Evolutionary conservation across 2,113 vertebrate species (phyloP), one percentile per base, ranked within the genome.

Genomic region (Rousettus leschenaultii): DNA sequence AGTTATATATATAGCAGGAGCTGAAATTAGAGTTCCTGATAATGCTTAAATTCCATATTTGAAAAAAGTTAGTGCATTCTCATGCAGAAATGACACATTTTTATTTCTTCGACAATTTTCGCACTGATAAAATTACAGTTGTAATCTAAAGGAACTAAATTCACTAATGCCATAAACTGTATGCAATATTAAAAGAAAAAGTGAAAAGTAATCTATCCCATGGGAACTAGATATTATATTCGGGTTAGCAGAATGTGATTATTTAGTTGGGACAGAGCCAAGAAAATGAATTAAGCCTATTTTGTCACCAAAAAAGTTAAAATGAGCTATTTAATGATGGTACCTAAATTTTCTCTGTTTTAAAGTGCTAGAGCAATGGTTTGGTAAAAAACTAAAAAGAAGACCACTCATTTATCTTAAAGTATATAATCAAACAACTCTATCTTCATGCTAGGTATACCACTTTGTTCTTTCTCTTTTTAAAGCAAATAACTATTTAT

Each of bases 151-250:
- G 21, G 30, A 21, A 70, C 2, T 85, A 65, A 83, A 89, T 87
- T 89, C 53, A 71, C 9, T 55, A 57, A 40, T 61, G 45, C 19
- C 65, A 84, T 85, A 93, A 74, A 65, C 19, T 73, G 74, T 38
- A 85, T 15, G 12, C 8, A 79, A 33, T 65, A 90, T 74, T 92
- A 87, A 86, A 95, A 89, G 61, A 65, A 92, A 66, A 97, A n/a
- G 16, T 57, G 33, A 73, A 96, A 93, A 65, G 30, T 33, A 77
- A 80, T 38, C 86, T 43, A 95, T 80, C 22, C 15, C 38, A 71
- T 0, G 79, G 70, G 13, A 94, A 35, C 4, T 33, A 33, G 45
- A 26, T 85, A 63, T 75, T 85, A 77, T 59, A 73, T 66, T 89
- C 51, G 26, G 48, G 21, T n/a, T 28, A 94, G 85, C 8, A 95